Percentiles rank a stretch among this genome's conserved stretches.
phyloP scores from a whole-genome alignment of 2,113 vertebrate species.

The Eulemur macaco region DNA sequence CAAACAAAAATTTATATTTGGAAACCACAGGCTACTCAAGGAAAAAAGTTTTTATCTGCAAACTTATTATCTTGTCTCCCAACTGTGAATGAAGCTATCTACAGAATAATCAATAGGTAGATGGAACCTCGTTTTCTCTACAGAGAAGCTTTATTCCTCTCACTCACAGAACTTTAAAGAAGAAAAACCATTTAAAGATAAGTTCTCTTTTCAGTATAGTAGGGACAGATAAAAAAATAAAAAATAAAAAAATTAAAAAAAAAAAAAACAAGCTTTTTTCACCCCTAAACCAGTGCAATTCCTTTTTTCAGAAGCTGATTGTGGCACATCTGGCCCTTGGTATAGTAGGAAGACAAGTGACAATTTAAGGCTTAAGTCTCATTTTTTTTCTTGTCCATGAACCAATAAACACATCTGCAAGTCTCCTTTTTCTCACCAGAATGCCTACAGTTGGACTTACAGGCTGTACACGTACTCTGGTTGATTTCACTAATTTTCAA shows the following conservation, averaged over 20 bases:
- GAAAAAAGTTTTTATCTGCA: background rate
- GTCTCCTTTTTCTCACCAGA: background rate
- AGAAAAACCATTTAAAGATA: background rate
- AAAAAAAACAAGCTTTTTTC: background rate
- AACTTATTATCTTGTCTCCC: background rate
- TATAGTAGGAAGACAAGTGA: background rate
- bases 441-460: background rate
- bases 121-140: background rate
- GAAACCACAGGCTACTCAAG: background rate
- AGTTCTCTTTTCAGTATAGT: background rate
- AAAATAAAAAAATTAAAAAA: background rate
- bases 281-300: background rate
- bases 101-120: constrained; percentile 14
- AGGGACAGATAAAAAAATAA: background rate
- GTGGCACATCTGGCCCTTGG: background rate
- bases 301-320: background rate
- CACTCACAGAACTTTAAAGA: background rate
- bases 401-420: background rate
- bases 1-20: constrained; percentile 2
- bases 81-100: background rate
- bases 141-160: background rate
- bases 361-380: background rate
- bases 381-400: background rate
- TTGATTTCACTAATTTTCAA: background rate
- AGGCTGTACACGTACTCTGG: background rate